Conservation (phyloP, 2,113 vertebrate species). For the Alces alces region DNA sequence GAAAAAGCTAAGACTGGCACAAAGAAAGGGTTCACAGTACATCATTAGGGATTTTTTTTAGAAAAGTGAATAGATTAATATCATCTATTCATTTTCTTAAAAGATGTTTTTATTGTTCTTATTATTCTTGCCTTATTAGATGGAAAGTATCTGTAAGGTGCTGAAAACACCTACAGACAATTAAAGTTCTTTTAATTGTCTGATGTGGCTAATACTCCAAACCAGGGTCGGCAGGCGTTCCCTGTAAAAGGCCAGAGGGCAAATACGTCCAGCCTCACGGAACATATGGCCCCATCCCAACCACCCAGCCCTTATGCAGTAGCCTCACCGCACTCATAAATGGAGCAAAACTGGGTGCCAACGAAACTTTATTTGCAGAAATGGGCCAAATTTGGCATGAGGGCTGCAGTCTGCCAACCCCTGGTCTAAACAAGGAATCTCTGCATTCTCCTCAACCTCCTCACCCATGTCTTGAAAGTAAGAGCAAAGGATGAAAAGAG, state of each 20-base stretch:
- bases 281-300: accelerated
- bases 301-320: accelerated
- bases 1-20: neutral
- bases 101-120: neutral
- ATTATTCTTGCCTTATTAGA: neutral
- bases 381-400: accelerated
- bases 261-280: accelerated
- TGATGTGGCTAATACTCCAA: neutral
- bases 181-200: neutral
- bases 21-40: neutral
- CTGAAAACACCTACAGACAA: neutral
- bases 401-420: neutral
- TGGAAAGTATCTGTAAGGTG: neutral
- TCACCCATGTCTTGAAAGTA: neutral
- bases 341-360: neutral
- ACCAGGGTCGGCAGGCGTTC: neutral
- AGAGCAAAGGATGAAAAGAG: neutral
- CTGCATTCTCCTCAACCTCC: neutral
- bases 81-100: neutral
- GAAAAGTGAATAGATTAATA: neutral
- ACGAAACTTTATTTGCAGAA: neutral
- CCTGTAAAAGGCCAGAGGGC: neutral
- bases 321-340: neutral
- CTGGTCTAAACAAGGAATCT: neutral
- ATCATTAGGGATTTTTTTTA: neutral